These are phyloP conservation scores for Clavelina lepadiformis DNA, from an alignment of 23 tunicate genomes.

Conservation along the genomic window DNA sequence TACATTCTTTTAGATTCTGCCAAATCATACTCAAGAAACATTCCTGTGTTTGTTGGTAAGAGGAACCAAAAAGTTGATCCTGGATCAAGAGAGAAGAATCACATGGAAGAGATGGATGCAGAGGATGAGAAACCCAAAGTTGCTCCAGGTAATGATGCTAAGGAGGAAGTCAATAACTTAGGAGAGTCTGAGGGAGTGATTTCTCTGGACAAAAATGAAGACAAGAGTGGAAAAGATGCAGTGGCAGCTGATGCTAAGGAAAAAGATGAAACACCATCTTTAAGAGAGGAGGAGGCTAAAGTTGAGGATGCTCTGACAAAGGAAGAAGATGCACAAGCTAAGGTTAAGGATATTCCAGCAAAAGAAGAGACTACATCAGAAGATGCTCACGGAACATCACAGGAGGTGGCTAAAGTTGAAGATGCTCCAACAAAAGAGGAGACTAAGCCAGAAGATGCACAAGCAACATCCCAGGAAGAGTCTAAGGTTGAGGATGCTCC, in stretches of 20 bases:
- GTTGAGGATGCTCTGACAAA: conserved; percentile 1
- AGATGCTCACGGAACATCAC: too few relatives aligned
- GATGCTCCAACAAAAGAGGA: neutral
- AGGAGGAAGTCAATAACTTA: too few relatives aligned
- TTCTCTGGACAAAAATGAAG: too few relatives aligned
- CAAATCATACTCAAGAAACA: too few relatives aligned
- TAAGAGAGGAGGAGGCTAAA: neutral
- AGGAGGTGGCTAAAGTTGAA: neutral
- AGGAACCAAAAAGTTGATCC: too few relatives aligned
- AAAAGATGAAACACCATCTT: neutral
- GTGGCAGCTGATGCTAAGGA: neutral
- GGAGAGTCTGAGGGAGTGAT: too few relatives aligned
- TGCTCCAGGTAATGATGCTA: too few relatives aligned
- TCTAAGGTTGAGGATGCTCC: neutral
- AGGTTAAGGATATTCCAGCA: neutral
- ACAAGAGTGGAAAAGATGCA: conserved; percentile 12
- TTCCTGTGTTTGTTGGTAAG: too few relatives aligned
- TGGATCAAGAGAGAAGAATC: too few relatives aligned
- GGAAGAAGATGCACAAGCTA: neutral
- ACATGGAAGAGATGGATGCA: too few relatives aligned
- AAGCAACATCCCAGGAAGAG: neutral
- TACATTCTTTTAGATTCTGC: too few relatives aligned
- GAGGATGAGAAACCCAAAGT: too few relatives aligned
- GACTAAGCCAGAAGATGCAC: neutral
- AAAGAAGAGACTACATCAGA: neutral